These are phyloP conservation scores for Hippocampus mohnikei DNA, from an alignment of 2,113 vertebrate genomes.

Conservation along the genomic window DNA sequence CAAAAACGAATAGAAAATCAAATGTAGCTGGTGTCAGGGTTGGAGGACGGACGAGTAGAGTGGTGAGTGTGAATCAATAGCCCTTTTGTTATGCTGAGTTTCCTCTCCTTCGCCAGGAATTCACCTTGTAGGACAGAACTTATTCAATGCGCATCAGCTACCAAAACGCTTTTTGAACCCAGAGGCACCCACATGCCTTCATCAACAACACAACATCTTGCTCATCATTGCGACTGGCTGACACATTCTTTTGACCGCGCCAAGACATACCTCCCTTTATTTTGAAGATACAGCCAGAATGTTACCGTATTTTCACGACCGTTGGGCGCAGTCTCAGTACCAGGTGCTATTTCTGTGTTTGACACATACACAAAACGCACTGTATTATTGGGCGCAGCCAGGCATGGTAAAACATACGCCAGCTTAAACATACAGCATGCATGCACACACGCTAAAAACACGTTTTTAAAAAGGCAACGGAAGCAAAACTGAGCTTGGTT, in stretches of 20 bases:
- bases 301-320: too few species aligned
- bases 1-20: constrained; percentile 25
- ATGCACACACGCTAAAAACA: too few species aligned
- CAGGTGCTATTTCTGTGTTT: too few species aligned
- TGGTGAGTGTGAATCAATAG: constrained; percentile 55
- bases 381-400: too few species aligned
- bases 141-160: constrained; percentile 42
- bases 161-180: constrained; percentile 36
- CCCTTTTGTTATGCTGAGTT: constrained; percentile 26
- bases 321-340: too few species aligned
- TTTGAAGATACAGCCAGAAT: too few species aligned
- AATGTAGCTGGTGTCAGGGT: constrained; percentile 28
- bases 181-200: constrained; percentile 27
- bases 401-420: too few species aligned
- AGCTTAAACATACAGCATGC: too few species aligned
- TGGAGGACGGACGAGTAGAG: constrained; percentile 33
- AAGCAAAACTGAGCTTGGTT: too few species aligned
- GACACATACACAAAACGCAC: too few species aligned
- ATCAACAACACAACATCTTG: constrained; percentile 35
- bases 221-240: constrained; percentile 12
- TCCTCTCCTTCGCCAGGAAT: constrained; percentile 39
- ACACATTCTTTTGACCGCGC: neutral
- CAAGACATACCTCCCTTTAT: too few species aligned
- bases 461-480: too few species aligned
- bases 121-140: constrained; percentile 49